Conservation (phyloP, 2,113 vertebrate species). For the Calonectris borealis region DNA sequence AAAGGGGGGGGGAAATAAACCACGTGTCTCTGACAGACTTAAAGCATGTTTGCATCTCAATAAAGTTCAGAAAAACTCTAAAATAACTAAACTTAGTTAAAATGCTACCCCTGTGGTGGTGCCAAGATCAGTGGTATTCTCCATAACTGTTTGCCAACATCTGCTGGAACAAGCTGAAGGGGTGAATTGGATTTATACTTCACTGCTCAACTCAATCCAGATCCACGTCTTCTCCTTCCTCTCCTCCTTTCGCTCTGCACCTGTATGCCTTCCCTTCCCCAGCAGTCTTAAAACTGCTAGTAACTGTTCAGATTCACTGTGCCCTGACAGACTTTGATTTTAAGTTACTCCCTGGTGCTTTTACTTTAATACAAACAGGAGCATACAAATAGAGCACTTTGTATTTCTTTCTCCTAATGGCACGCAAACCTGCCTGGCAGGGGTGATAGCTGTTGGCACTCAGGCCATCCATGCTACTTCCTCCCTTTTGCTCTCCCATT, state of each 20-base stretch:
- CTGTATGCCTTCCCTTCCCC: background rate
- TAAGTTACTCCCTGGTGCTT: conserved; percentile 8
- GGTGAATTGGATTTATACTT: background rate
- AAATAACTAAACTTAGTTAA: background rate
- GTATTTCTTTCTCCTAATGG: conserved; percentile 6
- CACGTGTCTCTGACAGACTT: background rate
- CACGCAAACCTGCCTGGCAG: background rate
- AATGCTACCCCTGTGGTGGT: background rate
- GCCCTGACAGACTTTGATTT: background rate
- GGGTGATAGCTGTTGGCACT: background rate
- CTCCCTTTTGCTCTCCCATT: background rate
- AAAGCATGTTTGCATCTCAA: background rate
- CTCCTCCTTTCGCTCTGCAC: background rate
- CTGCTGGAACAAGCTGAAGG: background rate
- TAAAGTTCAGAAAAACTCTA: background rate
- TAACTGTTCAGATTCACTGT: background rate
- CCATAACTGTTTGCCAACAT: background rate
- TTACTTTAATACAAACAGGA: background rate
- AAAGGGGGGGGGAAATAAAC: background rate
- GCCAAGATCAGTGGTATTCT: background rate
- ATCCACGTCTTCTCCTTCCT: background rate
- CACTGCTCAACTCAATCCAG: background rate
- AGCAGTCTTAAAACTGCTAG: background rate
- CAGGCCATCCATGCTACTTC: background rate
- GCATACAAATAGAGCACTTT: background rate